phyloP scores from a whole-genome alignment of 2,113 vertebrate species.

The Carlito syrichta region DNA sequence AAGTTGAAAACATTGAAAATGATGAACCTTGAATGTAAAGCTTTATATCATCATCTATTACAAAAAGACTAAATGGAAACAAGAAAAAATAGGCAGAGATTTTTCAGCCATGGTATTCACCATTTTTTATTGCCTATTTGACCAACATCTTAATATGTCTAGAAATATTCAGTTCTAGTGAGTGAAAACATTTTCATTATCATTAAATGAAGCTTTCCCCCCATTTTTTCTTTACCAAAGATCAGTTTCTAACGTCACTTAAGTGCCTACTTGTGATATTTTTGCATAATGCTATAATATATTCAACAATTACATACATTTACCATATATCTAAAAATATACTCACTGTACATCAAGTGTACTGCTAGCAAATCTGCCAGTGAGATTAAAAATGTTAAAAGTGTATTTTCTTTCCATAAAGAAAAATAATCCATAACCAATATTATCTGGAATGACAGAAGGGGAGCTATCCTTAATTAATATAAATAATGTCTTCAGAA shows the following conservation, averaged over 20 bases:
- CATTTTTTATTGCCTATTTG: slow-evolving; percentile 14
- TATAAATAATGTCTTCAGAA: slow-evolving; percentile 3
- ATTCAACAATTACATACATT: slow-evolving; percentile 17
- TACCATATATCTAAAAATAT: slow-evolving; percentile 12
- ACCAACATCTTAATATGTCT: slow-evolving; percentile 29
- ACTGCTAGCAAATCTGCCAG: background rate
- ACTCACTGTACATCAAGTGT: background rate
- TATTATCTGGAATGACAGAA: slow-evolving; percentile 4
- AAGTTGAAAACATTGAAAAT: slow-evolving; percentile 36
- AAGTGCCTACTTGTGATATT: slow-evolving; percentile 81
- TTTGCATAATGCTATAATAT: background rate
- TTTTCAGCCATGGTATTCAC: slow-evolving; percentile 51
- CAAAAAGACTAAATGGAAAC: slow-evolving; percentile 29
- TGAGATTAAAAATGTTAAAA: background rate
- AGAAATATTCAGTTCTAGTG: slow-evolving; percentile 50
- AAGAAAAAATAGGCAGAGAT: background rate
- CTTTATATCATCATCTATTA: slow-evolving; percentile 39
- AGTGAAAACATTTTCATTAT: slow-evolving; percentile 24
- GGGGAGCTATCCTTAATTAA: background rate
- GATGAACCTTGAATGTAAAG: slow-evolving; percentile 45
- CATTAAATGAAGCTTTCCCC: slow-evolving; percentile 47
- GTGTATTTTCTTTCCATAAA: background rate
- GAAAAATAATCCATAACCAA: slow-evolving; percentile 14
- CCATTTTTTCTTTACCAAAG: slow-evolving; percentile 79
- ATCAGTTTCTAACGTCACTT: slow-evolving; percentile 78